A percentile compares a stretch with the other conserved stretches of the same genome.
phyloP scores from a whole-genome alignment of 2,113 vertebrate species.

The Serilophus lunatus region DNA sequence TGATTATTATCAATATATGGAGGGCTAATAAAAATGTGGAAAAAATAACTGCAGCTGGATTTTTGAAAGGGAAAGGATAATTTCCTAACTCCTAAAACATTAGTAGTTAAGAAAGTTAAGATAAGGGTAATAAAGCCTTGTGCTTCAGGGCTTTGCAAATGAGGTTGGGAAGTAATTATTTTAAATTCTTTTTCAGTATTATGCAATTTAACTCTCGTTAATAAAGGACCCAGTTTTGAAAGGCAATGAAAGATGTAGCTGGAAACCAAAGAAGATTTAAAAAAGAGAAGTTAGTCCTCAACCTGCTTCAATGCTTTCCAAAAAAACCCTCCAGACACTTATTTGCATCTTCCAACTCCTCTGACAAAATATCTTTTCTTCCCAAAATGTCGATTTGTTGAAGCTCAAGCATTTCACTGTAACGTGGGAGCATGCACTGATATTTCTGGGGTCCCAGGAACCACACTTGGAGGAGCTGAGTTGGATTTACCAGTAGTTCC shows the following conservation, averaged over 20 bases:
- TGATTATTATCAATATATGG: constrained; percentile 23
- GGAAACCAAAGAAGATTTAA: not conserved
- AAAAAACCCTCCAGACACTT: not conserved
- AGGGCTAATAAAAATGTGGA: constrained; percentile 21
- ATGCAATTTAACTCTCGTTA: constrained; percentile 59
- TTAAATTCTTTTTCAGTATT: constrained; percentile 25
- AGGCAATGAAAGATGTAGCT: constrained; percentile 30
- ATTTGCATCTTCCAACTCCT: not conserved
- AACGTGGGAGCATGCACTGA: not conserved
- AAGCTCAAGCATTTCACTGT: not conserved
- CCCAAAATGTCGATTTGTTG: not conserved
- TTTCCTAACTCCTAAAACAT: constrained; percentile 24
- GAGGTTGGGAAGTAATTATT: constrained; percentile 59
- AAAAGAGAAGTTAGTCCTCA: not conserved
- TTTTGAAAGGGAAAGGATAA: not conserved
- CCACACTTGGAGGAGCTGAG: rapidly evolving
- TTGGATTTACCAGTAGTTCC: not conserved
- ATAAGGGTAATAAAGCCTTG: constrained; percentile 62
- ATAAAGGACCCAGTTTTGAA: constrained; percentile 49
- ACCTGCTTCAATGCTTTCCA: not conserved
- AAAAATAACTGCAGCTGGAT: constrained; percentile 33
- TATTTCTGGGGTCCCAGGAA: not conserved
- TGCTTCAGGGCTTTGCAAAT: constrained; percentile 45
- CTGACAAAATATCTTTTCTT: not conserved
- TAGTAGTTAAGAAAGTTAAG: constrained; percentile 63